Conservation (phyloP, 2,888 invertebrate genomes). For the Sinelater perroti region DNA sequence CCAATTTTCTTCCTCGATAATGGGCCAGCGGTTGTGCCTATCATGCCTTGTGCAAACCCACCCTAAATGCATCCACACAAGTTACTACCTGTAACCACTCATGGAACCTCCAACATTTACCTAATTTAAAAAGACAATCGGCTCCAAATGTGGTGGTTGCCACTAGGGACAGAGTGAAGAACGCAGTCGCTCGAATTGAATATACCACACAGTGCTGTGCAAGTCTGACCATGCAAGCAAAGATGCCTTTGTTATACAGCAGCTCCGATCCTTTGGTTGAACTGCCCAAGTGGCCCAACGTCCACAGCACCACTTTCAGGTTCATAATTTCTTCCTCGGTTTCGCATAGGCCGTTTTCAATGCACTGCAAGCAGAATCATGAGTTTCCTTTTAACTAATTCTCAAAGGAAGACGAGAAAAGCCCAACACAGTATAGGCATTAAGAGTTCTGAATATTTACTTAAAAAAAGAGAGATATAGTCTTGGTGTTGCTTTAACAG, state of each 20-base stretch:
- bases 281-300: slow-evolving; percentile 82
- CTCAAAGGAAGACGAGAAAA: too few relatives aligned
- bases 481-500: too few relatives aligned
- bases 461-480: too few relatives aligned
- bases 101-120: too few relatives aligned
- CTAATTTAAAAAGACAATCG: slow-evolving; percentile 76
- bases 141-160: slow-evolving; percentile 86
- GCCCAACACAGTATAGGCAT: too few relatives aligned
- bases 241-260: slow-evolving; percentile 65
- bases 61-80: slow-evolving; percentile 58
- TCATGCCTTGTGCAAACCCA: slow-evolving; percentile 82
- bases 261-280: slow-evolving; percentile 79
- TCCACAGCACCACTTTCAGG: slow-evolving; percentile 91
- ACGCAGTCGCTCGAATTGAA: slow-evolving; percentile 88
- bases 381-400: too few relatives aligned
- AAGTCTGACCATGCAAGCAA: slow-evolving; percentile 67
- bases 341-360: slow-evolving; percentile 65
- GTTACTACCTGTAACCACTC: too few relatives aligned
- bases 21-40: slow-evolving; percentile 79
- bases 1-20: slow-evolving; percentile 74
- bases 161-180: slow-evolving; percentile 86
- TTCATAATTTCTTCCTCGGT: slow-evolving; percentile 77
- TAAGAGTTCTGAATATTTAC: too few relatives aligned
- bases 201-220: slow-evolving; percentile 85
- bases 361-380: slow-evolving; percentile 48